phyloP scores from a whole-genome alignment of 2,113 vertebrate genomes.

The Cricetomys ansorgei region DNA sequence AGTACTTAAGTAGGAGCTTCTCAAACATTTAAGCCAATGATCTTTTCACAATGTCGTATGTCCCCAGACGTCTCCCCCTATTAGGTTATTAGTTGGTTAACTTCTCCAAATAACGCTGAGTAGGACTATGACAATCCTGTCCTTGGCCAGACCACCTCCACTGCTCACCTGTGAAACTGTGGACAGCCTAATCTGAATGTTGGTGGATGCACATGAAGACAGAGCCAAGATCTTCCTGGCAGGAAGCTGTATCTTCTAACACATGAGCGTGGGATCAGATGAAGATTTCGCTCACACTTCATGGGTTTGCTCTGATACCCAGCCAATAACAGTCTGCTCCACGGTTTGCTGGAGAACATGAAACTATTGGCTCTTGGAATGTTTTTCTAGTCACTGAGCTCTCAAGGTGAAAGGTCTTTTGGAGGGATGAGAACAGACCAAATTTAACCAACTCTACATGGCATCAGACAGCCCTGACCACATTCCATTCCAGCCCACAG shows the following conservation, averaged over 20 bases:
- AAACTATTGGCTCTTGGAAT: slow-evolving; percentile 53
- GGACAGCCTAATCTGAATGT: neutral
- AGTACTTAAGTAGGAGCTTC: neutral
- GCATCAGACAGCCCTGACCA: neutral
- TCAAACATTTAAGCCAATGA: neutral
- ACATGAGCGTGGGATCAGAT: neutral
- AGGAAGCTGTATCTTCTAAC: slow-evolving; percentile 17
- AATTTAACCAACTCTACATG: slow-evolving; percentile 52
- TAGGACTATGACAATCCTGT: neutral
- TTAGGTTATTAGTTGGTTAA: neutral
- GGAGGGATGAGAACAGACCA: slow-evolving; percentile 26
- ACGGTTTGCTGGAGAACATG: slow-evolving; percentile 49
- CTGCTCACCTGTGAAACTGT: neutral
- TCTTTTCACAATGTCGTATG: neutral
- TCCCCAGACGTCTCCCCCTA: neutral
- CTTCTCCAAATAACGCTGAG: neutral
- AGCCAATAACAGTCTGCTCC: slow-evolving; percentile 58
- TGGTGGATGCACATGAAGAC: neutral
- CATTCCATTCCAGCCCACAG: neutral
- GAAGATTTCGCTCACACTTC: neutral
- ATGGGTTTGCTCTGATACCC: slow-evolving; percentile 16
- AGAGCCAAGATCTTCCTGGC: slow-evolving; percentile 34
- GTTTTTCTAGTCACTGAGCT: slow-evolving; percentile 55
- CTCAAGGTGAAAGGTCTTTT: slow-evolving; percentile 70
- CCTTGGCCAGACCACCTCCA: neutral